Conservation (phyloP, 1,140 invertebrate species). For the Micrasema longulum region DNA sequence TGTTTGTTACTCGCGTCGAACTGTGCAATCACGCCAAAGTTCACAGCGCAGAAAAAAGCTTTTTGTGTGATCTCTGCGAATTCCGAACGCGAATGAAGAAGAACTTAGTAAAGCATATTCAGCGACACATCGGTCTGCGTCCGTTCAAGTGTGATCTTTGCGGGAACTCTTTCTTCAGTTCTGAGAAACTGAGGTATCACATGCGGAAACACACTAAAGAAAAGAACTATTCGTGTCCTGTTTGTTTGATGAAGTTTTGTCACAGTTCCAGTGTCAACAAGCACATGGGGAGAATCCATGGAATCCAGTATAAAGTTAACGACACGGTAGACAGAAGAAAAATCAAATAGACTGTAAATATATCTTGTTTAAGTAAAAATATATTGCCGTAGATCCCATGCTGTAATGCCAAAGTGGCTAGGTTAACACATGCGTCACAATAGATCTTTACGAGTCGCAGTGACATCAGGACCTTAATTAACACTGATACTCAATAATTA, state of each 20-base stretch:
- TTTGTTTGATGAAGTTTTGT: slow-evolving; percentile 67
- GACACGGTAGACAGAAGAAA: slow-evolving; percentile 53
- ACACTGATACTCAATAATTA: no score
- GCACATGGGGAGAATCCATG: slow-evolving; percentile 64
- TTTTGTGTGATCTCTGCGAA: slow-evolving; percentile 65
- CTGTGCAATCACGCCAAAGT: slow-evolving; percentile 63
- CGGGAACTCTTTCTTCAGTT: slow-evolving; percentile 59
- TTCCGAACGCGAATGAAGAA: slow-evolving; percentile 66
- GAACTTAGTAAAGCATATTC: slow-evolving; percentile 63
- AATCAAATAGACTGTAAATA: slow-evolving; percentile 34
- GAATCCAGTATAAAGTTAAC: slow-evolving; percentile 61
- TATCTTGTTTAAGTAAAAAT: no score
- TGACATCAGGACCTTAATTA: no score
- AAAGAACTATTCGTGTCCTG: slow-evolving; percentile 70
- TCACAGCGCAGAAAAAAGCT: slow-evolving; percentile 59
- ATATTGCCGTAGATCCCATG: no score
- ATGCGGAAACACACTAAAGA: slow-evolving; percentile 68
- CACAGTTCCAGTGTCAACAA: slow-evolving; percentile 64
- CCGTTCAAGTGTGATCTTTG: slow-evolving; percentile 63
- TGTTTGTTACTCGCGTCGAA: slow-evolving; percentile 65
- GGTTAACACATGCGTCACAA: no score
- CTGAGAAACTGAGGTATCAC: slow-evolving; percentile 62
- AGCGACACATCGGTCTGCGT: slow-evolving; percentile 65
- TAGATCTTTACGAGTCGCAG: no score
- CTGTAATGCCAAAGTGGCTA: no score